phyloP scores from a whole-genome alignment of 2,113 vertebrate species.

The Podocnemis expansa region DNA sequence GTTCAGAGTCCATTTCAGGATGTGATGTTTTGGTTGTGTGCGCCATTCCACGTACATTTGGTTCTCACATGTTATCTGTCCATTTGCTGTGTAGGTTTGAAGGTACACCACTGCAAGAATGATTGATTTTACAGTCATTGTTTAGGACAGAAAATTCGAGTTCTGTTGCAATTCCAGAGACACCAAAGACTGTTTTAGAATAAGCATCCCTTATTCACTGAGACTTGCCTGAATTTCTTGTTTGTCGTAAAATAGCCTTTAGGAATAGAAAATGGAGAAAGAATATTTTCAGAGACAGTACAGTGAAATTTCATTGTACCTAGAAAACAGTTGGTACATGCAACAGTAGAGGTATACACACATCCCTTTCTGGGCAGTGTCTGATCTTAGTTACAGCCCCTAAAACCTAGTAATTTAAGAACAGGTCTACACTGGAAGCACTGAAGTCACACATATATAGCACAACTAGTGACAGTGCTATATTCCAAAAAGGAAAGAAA shows the following conservation, averaged over 20 bases:
- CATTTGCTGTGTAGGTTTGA: conserved; percentile 9
- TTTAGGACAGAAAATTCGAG: background rate
- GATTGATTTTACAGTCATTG: conserved; percentile 20
- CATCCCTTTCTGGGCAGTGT: background rate
- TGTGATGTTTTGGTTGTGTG: conserved; percentile 44
- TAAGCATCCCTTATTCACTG: background rate
- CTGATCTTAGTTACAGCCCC: background rate
- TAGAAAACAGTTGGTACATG: background rate
- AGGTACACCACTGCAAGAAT: background rate
- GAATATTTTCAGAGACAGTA: background rate
- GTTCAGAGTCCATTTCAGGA: conserved; percentile 81
- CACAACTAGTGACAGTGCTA: too few species aligned
- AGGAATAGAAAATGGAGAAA: conserved; percentile 25
- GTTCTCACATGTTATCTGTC: conserved; percentile 73
- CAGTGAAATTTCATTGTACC: background rate
- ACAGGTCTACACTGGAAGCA: too few species aligned
- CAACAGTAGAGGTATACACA: background rate
- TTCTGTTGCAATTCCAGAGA: background rate
- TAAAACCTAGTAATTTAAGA: too few species aligned
- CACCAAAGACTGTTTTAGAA: background rate
- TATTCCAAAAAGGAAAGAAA: too few species aligned
- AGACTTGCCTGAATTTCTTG: background rate
- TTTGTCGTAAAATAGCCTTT: background rate
- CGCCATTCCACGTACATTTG: conserved; percentile 75
- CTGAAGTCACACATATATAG: too few species aligned